Conservation (phyloP, 2,888 invertebrate species). For the Eilema sororculum region DNA sequence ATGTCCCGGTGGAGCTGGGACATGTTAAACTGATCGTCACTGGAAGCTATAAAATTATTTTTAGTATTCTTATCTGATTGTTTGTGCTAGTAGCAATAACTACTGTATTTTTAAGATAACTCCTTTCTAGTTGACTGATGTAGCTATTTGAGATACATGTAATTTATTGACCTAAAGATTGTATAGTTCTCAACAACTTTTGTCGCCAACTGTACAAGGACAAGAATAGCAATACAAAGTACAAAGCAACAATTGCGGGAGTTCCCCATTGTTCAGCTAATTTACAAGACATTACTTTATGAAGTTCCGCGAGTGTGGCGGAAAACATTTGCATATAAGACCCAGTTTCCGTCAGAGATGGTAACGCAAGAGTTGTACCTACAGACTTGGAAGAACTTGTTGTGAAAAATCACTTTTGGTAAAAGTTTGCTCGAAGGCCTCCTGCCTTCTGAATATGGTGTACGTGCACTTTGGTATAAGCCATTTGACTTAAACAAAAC, state of each 20-base stretch:
- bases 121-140: too few species aligned
- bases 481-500: too few species aligned
- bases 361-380: background rate
- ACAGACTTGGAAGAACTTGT: background rate
- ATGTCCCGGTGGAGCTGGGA: too few species aligned
- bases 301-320: conserved; percentile 56
- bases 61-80: too few species aligned
- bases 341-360: conserved; percentile 7
- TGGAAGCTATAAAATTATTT: too few species aligned
- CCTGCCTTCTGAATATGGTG: too few species aligned
- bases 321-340: conserved; percentile 62
- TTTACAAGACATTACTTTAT: conserved; percentile 66
- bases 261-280: conserved; percentile 60
- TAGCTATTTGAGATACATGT: too few species aligned
- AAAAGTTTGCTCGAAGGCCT: background rate
- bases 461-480: too few species aligned
- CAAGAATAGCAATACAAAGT: conserved; percentile 35
- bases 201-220: conserved; percentile 11
- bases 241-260: conserved; percentile 27
- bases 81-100: too few species aligned
- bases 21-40: too few species aligned
- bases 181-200: background rate
- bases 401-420: background rate
- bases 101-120: too few species aligned
- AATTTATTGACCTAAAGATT: too few species aligned